Evolutionary conservation across 2,113 vertebrate genomes (phyloP).

Genomic region (Pelmatolapia mariae): DNA sequence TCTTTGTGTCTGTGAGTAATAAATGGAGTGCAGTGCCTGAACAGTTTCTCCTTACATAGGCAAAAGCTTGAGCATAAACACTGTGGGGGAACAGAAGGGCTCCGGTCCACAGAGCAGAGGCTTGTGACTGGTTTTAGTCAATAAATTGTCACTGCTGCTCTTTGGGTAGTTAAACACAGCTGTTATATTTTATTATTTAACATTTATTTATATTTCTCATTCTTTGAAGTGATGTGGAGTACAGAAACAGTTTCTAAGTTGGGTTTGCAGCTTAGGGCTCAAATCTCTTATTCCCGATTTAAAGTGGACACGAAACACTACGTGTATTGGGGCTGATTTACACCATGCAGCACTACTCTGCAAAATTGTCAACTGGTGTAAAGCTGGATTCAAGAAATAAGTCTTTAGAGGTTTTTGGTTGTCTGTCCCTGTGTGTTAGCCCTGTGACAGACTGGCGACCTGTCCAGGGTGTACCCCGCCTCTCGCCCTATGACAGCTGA

Average conservation of each 20-base stretch:
- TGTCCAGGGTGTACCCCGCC: not conserved
- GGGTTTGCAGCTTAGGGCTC: not conserved
- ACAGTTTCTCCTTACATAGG: constrained; percentile 44
- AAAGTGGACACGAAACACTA: not conserved
- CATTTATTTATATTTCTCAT: not conserved
- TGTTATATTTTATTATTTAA: not conserved
- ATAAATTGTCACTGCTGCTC: not conserved
- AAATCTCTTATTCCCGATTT: not conserved
- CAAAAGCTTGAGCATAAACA: constrained; percentile 25
- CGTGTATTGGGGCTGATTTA: not conserved
- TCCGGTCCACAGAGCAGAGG: not conserved
- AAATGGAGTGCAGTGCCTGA: not conserved
- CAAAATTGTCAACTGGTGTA: not conserved
- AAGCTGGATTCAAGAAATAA: not conserved
- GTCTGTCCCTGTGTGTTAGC: not conserved
- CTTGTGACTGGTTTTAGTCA: not conserved
- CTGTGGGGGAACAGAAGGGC: not conserved
- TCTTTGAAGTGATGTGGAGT: not conserved
- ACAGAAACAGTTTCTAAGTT: not conserved
- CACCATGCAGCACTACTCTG: not conserved
- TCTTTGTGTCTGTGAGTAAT: not conserved
- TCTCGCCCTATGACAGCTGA: not conserved
- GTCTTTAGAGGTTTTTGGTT: not conserved
- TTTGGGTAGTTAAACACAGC: not conserved
- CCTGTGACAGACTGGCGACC: not conserved